Percentiles rank a stretch among this genome's conserved stretches.
phyloP scores from a whole-genome alignment of 2,888 invertebrate species.

The Temnothorax rugatulus region DNA sequence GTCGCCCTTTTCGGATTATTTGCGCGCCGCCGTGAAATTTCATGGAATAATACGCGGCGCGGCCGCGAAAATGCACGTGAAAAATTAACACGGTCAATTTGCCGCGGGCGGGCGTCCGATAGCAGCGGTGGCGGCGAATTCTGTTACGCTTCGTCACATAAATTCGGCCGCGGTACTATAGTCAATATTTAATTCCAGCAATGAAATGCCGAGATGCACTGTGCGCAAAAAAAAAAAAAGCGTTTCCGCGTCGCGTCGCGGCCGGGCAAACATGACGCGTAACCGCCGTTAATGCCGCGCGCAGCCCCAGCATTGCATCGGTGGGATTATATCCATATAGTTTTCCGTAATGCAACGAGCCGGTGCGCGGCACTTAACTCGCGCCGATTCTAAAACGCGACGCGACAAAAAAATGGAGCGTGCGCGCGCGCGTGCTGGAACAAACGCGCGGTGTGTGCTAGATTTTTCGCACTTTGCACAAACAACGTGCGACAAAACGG shows the following conservation, averaged over 20 bases:
- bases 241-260: conserved; percentile 48
- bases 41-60: conserved; percentile 71
- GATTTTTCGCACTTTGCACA: conserved; percentile 68
- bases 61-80: conserved; percentile 75
- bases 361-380: conserved; percentile 17
- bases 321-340: not conserved
- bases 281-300: conserved; percentile 26
- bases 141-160: conserved; percentile 75
- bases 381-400: conserved; percentile 41
- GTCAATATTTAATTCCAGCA: conserved; percentile 71
- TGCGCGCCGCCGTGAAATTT: conserved; percentile 71
- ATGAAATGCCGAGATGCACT: conserved; percentile 68
- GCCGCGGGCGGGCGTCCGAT: conserved; percentile 62
- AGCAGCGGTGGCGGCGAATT: conserved; percentile 60
- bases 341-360: conserved; percentile 24
- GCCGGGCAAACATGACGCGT: conserved; percentile 38
- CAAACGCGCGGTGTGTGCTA: conserved; percentile 45
- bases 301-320: not conserved
- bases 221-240: conserved; percentile 30
- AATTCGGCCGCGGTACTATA: conserved; percentile 70
- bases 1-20: conserved; percentile 72
- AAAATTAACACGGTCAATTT: conserved; percentile 77
- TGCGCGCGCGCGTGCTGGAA: not conserved
- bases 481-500: conserved; percentile 59
- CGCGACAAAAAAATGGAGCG: conserved; percentile 45